phyloP scores from a whole-genome alignment of 2,113 vertebrate genomes.

The Silurus glanis region DNA sequence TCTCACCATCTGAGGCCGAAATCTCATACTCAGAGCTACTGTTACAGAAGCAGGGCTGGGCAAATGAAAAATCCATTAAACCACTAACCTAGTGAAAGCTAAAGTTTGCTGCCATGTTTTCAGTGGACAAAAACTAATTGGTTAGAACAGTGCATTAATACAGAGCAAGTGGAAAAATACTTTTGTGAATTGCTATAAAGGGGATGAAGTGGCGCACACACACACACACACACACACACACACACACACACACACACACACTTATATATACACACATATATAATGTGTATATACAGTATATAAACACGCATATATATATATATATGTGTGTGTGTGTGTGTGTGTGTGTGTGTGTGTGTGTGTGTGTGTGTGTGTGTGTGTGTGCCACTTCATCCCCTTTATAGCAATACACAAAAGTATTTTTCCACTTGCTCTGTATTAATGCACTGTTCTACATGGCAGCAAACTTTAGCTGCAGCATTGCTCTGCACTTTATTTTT shows the following conservation, averaged over 20 bases:
- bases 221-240: too few relatives aligned
- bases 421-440: background rate
- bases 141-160: background rate
- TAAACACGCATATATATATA: too few relatives aligned
- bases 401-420: background rate
- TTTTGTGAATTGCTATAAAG: background rate
- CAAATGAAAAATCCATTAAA: background rate
- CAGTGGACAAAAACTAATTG: background rate
- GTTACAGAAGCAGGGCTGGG: background rate
- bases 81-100: background rate
- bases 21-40: background rate
- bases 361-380: too few relatives aligned
- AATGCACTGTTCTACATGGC: background rate
- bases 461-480: background rate
- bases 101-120: background rate
- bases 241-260: too few relatives aligned
- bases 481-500: background rate
- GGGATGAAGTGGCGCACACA: background rate
- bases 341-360: too few relatives aligned
- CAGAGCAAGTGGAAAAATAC: background rate
- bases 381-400: background rate
- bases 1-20: background rate
- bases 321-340: too few relatives aligned
- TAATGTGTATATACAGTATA: too few relatives aligned
- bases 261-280: too few relatives aligned